Percentiles rank a stretch among this genome's conserved stretches.
phyloP scores from a whole-genome alignment of 2,113 vertebrate genomes.

The Thunnus maccoyii region DNA sequence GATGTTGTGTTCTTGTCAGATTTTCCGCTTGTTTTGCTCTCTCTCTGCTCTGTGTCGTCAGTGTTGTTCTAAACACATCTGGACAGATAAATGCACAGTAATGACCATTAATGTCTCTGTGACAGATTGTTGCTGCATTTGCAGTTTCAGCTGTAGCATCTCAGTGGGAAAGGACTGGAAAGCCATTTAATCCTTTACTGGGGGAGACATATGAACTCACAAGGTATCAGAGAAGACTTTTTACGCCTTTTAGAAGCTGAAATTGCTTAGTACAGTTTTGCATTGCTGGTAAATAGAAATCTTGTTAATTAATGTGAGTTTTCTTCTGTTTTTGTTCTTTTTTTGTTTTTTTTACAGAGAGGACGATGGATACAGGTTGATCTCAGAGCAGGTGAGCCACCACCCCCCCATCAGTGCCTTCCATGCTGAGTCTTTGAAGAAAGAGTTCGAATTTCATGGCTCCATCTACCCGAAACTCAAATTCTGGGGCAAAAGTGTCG shows the following conservation, averaged over 20 bases:
- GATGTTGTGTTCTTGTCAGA: no score
- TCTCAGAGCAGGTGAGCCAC: constrained; percentile 98
- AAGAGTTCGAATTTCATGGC: constrained; percentile 95
- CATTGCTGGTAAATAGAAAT: not conserved
- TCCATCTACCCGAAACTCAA: constrained; percentile 98
- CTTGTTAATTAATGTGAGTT: not conserved
- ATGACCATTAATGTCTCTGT: not conserved
- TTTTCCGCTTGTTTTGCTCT: not conserved
- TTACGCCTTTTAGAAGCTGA: not conserved
- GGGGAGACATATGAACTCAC: constrained; percentile 95
- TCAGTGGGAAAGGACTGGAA: constrained; percentile 98
- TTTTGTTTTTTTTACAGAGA: constrained; percentile 81
- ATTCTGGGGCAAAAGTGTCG: constrained; percentile 99
- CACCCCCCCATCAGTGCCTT: constrained; percentile 97
- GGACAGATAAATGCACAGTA: not conserved
- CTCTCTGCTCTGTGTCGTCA: not conserved
- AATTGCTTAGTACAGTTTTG: not conserved
- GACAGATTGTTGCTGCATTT: constrained; percentile 93
- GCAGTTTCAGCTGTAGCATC: constrained; percentile 97
- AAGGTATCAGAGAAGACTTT: constrained; percentile 83
- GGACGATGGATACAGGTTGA: constrained; percentile 93
- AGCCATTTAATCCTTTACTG: constrained; percentile 96
- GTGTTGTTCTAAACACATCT: not conserved
- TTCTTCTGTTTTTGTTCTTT: not conserved
- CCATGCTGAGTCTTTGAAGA: constrained; percentile 91